Conservation (phyloP, 2,113 vertebrate genomes). For the Australoheros scitulus region DNA sequence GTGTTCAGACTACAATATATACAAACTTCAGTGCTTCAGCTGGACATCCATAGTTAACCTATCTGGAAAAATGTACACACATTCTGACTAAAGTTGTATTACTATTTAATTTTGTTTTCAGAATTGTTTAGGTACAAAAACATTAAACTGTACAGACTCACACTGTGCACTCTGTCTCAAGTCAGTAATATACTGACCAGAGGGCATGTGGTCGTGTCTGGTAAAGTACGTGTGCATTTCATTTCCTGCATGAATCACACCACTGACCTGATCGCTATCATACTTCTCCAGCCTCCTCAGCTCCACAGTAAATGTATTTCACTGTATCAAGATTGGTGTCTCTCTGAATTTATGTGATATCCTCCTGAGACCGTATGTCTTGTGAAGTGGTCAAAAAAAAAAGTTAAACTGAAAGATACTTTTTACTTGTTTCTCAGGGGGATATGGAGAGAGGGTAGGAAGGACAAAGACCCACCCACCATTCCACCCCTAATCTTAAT, state of each 20-base stretch:
- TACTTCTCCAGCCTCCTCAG: not conserved
- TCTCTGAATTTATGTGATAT: not conserved
- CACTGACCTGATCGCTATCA: not conserved
- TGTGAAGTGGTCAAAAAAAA: too few species aligned
- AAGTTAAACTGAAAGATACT: too few species aligned
- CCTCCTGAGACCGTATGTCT: too few species aligned
- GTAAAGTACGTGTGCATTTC: not conserved
- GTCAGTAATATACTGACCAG: not conserved
- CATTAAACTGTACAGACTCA: not conserved
- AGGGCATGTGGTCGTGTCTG: not conserved
- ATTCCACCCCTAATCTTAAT: not conserved
- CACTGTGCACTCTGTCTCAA: not conserved
- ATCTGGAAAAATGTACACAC: not conserved
- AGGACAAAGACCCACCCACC: not conserved
- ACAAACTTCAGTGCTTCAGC: not conserved
- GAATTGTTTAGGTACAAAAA: not conserved
- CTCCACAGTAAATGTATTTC: not conserved
- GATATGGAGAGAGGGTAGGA: not conserved
- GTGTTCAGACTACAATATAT: too few species aligned
- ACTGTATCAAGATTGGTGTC: not conserved
- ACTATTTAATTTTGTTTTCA: not conserved
- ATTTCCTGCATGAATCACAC: slow-evolving; percentile 6
- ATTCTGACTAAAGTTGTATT: not conserved
- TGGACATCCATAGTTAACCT: not conserved
- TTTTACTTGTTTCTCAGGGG: too few species aligned